These are phyloP conservation scores for Paramormyrops hopkinsi DNA, from an alignment of 2,797 vertebrate species.

Conservation along the genomic window DNA sequence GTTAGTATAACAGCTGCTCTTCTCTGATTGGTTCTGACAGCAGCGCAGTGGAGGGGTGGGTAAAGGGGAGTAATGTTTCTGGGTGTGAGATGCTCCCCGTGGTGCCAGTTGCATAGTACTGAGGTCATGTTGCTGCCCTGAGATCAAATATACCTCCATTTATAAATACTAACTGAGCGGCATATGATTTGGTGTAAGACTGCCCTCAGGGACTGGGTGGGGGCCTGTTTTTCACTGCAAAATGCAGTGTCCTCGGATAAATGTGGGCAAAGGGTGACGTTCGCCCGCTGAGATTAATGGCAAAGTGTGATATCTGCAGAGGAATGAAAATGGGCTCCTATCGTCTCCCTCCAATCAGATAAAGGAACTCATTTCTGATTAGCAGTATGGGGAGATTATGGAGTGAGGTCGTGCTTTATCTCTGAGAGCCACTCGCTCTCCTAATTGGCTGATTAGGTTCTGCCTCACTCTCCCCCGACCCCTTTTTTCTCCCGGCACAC, in stretches of 20 bases:
- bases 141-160: background rate
- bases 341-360: background rate
- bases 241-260: background rate
- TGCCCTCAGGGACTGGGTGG: background rate
- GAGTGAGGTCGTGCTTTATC: background rate
- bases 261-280: background rate
- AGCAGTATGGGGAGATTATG: background rate
- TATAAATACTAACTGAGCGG: background rate
- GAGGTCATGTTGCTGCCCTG: background rate
- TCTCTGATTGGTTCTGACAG: background rate
- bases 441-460: constrained; percentile 7
- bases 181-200: background rate
- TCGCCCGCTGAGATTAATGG: background rate
- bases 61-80: background rate
- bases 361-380: constrained; percentile 6
- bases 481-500: background rate
- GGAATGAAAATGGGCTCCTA: background rate
- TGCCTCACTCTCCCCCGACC: background rate
- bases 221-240: background rate
- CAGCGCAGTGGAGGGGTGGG: background rate
- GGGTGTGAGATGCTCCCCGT: background rate
- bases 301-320: background rate
- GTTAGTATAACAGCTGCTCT: background rate
- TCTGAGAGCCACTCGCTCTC: background rate
- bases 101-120: background rate